Conservation (phyloP, 2,113 vertebrate species). For the Hassar affinis region DNA sequence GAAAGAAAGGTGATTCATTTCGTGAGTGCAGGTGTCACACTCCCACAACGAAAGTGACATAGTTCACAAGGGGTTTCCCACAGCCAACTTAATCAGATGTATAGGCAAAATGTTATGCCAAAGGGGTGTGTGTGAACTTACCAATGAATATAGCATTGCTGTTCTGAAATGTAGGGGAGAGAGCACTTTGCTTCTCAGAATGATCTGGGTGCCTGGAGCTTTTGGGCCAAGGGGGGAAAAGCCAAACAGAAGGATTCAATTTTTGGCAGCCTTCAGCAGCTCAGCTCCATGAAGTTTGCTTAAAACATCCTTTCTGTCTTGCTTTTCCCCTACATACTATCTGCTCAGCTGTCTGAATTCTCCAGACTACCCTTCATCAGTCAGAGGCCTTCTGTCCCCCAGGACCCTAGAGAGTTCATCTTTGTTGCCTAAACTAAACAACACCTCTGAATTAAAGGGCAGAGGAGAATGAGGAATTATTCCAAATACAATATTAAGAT, state of each 20-base stretch:
- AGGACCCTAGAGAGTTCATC: constrained; percentile 8
- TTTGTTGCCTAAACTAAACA: constrained; percentile 32
- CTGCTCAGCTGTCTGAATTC: constrained; percentile 1
- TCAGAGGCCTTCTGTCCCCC: constrained; percentile 22
- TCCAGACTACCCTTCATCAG: constrained; percentile 8
- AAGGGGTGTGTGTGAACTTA: neutral
- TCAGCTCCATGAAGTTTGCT: neutral
- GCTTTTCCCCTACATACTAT: constrained; percentile 32
- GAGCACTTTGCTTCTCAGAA: constrained; percentile 27
- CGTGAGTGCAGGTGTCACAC: constrained; percentile 22
- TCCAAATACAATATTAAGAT: neutral
- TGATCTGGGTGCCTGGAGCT: neutral
- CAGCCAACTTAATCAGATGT: neutral
- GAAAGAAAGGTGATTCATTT: constrained; percentile 44
- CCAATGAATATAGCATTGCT: neutral
- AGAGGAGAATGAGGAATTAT: neutral
- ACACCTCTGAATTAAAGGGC: constrained; percentile 31
- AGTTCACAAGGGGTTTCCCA: constrained; percentile 32
- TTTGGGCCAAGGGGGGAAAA: neutral
- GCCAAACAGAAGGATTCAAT: neutral
- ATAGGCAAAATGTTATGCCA: neutral
- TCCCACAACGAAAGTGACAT: constrained; percentile 15
- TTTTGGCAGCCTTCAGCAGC: constrained; percentile 12
- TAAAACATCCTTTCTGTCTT: constrained; percentile 8
- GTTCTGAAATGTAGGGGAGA: constrained; percentile 23